Percentiles rank a stretch among this genome's conserved stretches.
phyloP scores from a whole-genome alignment of 2,888 invertebrate genomes.

The Boloria selene region DNA sequence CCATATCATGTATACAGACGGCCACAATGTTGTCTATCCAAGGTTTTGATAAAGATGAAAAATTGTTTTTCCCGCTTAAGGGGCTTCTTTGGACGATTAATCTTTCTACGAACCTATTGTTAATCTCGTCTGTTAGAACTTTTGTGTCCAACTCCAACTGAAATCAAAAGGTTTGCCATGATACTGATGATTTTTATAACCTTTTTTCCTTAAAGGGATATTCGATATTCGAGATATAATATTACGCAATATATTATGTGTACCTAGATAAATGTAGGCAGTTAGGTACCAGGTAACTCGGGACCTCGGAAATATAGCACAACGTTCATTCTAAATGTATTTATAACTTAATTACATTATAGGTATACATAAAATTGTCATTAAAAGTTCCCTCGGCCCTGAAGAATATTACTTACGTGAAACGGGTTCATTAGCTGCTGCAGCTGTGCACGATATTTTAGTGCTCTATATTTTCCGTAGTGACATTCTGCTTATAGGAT shows the following conservation, averaged over 20 bases:
- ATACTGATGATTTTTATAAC: constrained; percentile 60
- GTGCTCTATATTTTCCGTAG: constrained; percentile 61
- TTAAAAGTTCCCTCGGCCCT: constrained; percentile 51
- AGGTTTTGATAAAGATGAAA: constrained; percentile 80
- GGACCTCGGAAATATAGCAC: too few species aligned
- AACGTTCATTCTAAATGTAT: too few species aligned
- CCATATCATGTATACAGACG: constrained; percentile 36
- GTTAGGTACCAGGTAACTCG: too few species aligned
- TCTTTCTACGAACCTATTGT: constrained; percentile 77
- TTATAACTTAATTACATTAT: too few species aligned
- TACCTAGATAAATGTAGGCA: too few species aligned
- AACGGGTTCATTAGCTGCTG: constrained; percentile 70
- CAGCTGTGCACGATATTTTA: constrained; percentile 72
- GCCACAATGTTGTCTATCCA: constrained; percentile 55
- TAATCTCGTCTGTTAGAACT: constrained; percentile 66
- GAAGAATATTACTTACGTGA: constrained; percentile 69
- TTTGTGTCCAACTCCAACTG: constrained; percentile 70
- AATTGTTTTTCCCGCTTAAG: constrained; percentile 72
- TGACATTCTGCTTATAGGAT: constrained; percentile 64
- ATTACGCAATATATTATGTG: too few species aligned
- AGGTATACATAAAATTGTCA: too few species aligned
- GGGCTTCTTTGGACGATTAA: constrained; percentile 77
- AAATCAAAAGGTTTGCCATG: constrained; percentile 72
- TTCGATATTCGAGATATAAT: too few species aligned
- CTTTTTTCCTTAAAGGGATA: constrained; percentile 16